Base-by-base conservation (phyloP, 2,888 invertebrate species). In the Lissonota sp. region DNA sequence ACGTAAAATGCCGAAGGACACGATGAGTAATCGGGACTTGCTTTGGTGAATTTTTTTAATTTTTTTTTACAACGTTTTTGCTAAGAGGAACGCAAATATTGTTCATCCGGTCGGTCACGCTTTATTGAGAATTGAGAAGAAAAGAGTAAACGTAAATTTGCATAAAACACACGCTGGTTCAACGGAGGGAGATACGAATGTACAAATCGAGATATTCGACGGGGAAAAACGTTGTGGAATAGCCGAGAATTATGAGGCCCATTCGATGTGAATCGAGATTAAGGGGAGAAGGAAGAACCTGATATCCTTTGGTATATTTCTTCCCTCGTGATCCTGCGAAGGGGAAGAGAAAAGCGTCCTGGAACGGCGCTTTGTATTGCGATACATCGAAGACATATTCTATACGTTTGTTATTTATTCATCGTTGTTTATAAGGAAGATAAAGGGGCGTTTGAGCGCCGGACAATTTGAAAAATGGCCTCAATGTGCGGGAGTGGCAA, bases 401-500 rank as follows among this genome's bases (percentile, higher is more conserved):
- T 76, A 39, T 58, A 53, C 10, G n/a, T 55, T 67, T 67, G 49
- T 64, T 12, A 5, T 46, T 55, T 10, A 49, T 49, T 64, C 40
- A 39, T 63, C n/a, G 3, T 63, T 8, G 10, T 63, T 14, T 26
- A 5, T 63, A 42, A 16, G 8, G 12, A 6, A 14, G 44, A 42
- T 42, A 70, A 49, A 57, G 55, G 51, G 26, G 16, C 12, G 63
- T 53, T 49, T 39, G 26, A 26, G 26, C 26, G 26, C 42, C 58
- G 7, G 42, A 60, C 58, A 58, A 82, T 69, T 62, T 62, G 40
- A 84, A 94, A 94, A 44, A 95, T 95, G 95, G 95, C 95, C 90
- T 95, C 95, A 58, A 94, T 95, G 94, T 94, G 94, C 90, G 94
- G 95, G 89, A 95, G 95, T 92, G 94, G 94, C 92, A 95, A 95